phyloP scores from a whole-genome alignment of 2,113 vertebrate species.

The Sisor rabdophorus region DNA sequence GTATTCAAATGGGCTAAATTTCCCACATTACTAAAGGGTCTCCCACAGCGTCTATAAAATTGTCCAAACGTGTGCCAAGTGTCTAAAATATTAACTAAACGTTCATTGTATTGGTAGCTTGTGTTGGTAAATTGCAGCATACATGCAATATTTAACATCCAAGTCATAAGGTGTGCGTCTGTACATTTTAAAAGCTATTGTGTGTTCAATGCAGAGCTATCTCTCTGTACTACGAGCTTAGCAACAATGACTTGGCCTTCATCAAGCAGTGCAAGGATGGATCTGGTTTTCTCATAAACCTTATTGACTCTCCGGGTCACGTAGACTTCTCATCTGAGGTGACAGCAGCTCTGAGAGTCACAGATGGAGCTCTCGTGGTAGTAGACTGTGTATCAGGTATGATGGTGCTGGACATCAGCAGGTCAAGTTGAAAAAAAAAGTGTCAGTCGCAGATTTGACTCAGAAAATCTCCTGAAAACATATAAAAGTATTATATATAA shows the following conservation, averaged over 20 bases:
- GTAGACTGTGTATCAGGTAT: slow-evolving; percentile 62
- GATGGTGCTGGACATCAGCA: slow-evolving; percentile 22
- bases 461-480: background rate
- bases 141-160: background rate
- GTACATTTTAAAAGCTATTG: slow-evolving; percentile 3
- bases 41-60: background rate
- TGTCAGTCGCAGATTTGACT: background rate
- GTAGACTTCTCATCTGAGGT: slow-evolving; percentile 64
- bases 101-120: background rate
- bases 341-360: slow-evolving; percentile 53
- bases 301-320: slow-evolving; percentile 57
- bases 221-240: slow-evolving; percentile 56
- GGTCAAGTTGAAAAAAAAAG: slow-evolving; percentile 13
- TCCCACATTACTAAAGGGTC: background rate
- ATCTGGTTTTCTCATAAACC: slow-evolving; percentile 60
- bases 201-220: slow-evolving; percentile 48
- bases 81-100: background rate
- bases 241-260: slow-evolving; percentile 54
- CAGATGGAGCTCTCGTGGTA: slow-evolving; percentile 56
- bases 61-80: background rate
- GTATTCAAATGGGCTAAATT: slow-evolving; percentile 30
- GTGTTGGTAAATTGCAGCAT: slow-evolving; percentile 16
- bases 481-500: background rate
- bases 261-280: slow-evolving; percentile 56
- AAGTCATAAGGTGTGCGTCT: background rate